These are phyloP conservation scores for Nasonia giraulti DNA, from an alignment of 1,140 invertebrate genomes.

Conservation along the genomic window DNA sequence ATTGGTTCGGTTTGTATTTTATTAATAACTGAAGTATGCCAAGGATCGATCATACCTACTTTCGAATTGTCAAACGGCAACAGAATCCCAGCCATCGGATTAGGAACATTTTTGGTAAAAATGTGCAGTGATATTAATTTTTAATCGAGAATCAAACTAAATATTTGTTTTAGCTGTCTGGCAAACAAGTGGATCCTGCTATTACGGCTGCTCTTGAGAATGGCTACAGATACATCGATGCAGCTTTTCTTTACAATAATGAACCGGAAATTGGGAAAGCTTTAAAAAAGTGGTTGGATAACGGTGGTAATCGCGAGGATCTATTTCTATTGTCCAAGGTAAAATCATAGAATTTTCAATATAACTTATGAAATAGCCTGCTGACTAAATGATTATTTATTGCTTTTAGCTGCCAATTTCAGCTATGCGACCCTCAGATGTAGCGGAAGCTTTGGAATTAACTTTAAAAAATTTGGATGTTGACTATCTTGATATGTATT, in stretches of 20 bases:
- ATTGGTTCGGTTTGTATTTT: background rate
- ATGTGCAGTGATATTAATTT: background rate
- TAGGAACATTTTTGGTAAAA: slow-evolving; percentile 81
- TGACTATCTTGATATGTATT: slow-evolving; percentile 82
- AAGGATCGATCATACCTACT: slow-evolving; percentile 59
- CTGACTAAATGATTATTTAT: too few relatives aligned
- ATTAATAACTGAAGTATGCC: background rate
- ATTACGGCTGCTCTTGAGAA: slow-evolving; percentile 77
- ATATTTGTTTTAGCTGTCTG: background rate
- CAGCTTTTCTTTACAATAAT: slow-evolving; percentile 79
- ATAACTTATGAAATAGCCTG: too few relatives aligned
- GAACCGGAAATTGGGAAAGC: slow-evolving; percentile 78
- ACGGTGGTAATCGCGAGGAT: slow-evolving; percentile 79
- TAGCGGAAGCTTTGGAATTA: slow-evolving; percentile 81
- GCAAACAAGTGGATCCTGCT: slow-evolving; percentile 70
- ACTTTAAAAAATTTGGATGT: slow-evolving; percentile 83
- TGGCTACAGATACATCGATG: slow-evolving; percentile 83
- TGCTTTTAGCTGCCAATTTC: slow-evolving; percentile 73
- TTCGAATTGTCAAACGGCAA: slow-evolving; percentile 68
- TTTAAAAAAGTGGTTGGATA: slow-evolving; percentile 77
- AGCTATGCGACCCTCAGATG: slow-evolving; percentile 81
- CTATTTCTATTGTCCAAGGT: slow-evolving; percentile 75
- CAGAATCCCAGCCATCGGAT: slow-evolving; percentile 78
- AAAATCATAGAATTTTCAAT: too few relatives aligned
- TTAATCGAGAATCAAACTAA: background rate